phyloP scores from a whole-genome alignment of 2,888 invertebrate genomes.

The Platycheirus rosarum region DNA sequence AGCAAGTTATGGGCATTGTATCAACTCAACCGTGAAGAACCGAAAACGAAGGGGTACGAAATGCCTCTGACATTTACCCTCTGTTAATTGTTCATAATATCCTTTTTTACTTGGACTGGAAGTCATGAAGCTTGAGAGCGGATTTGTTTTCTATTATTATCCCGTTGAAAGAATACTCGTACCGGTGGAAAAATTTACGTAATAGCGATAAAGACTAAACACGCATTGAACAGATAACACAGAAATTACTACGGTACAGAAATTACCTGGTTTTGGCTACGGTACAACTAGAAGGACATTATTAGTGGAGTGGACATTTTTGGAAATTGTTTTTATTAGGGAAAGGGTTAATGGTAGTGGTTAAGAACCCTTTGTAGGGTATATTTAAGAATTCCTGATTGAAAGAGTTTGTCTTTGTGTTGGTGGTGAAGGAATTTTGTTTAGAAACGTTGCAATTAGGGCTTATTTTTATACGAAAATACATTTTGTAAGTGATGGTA shows the following conservation, averaged over 20 bases:
- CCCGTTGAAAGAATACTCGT: constrained; percentile 41
- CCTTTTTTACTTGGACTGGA: background rate
- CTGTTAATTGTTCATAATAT: constrained; percentile 22
- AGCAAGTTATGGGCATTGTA: no score
- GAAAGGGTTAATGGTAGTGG: no score
- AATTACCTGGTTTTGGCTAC: no score
- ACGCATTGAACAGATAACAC: constrained; percentile 11
- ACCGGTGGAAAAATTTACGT: constrained; percentile 38
- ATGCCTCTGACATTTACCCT: constrained; percentile 3
- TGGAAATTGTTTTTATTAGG: no score
- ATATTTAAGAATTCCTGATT: background rate
- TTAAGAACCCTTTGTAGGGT: background rate
- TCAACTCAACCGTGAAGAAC: no score
- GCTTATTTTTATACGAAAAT: no score
- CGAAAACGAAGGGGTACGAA: no score
- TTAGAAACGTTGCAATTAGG: no score
- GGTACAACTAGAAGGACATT: background rate
- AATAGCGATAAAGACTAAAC: constrained; percentile 33
- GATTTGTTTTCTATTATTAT: constrained; percentile 63
- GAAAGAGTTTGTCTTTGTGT: no score
- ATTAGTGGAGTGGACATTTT: background rate
- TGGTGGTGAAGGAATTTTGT: no score
- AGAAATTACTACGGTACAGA: no score
- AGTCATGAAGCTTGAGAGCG: constrained; percentile 27
- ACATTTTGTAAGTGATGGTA: no score